Evolutionary conservation across 2,113 vertebrate genomes (phyloP), one percentile per base, ranked within the genome.

Genomic region (Fulmarus glacialis): DNA sequence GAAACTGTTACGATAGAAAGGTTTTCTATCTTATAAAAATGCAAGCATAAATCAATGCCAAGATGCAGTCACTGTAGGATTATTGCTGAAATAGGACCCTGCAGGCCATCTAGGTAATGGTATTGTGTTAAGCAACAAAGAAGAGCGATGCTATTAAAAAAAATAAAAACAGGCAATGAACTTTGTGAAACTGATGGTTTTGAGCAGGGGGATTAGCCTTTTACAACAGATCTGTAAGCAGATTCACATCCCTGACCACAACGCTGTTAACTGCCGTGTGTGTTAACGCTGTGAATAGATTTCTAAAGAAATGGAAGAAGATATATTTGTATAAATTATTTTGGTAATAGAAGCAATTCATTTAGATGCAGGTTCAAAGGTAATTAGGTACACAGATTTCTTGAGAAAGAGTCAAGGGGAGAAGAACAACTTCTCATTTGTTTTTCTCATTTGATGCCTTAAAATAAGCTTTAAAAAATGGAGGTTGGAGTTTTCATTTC

Each of bases 41-140:
- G 40, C 82, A 75, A 89, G 30, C 78, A 93, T 94, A 95, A 97
- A 97, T 97, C 92, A 97, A 53, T 93, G 95, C 91, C 93, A 63
- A 80, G 73, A 79, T 70, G 43, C 70, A 89, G 78, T 60, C 66
- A 29, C 50, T 93, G 84, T 43, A 80, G 70, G 78, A 87, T 91
- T 92, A 66, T 36, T 93, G 66, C 56, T 95, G 89, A 85, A 95
- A 91, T 68, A 45, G 59, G 70, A 64, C 45, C 87, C 96, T 70
- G 87, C 52, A 72, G 93, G 77, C 80, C 62, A 48, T n/a, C 62
- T 42, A 34, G 48, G 78, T 89, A 79, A 87, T 85, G 48, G 47
- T 12, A 34, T 63, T 81, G 52, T 74, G 86, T 83, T 94, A 90
- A 64, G 58, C 74, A 77, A 88, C 55, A 80, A 83, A 72, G 80